Base-by-base conservation (phyloP, 2,888 invertebrate species). In the Idaea straminata region DNA sequence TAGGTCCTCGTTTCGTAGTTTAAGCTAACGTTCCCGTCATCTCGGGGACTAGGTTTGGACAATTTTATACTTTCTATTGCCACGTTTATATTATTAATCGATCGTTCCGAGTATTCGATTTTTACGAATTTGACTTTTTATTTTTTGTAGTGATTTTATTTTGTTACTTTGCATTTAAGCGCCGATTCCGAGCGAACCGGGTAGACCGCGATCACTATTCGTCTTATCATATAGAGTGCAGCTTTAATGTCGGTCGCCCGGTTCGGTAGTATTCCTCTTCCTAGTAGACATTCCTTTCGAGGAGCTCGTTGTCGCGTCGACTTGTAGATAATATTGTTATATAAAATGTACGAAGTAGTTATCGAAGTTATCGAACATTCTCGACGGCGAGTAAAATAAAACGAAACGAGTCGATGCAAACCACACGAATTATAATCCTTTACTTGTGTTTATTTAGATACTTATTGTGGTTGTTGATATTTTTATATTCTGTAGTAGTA, bases 151-250 rank as follows among this genome's bases (percentile, higher is more conserved):
- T 73, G 68, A 77, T 80, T 82, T 80, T 80, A 74, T 69, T 69
- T 77, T 80, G 75, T 75, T 81, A 79, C 78, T 79, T 76, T 83
- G 91, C 91, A 89, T 91, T 91, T 91, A 89, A 79, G 75, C 79
- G 81, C 79, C 81, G 65, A 65, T 36, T 36, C 36, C 36, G 36
- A 64, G 34, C 64, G 66, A 63, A 69, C 63, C 65, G 59, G 38
- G 61, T 67, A 66, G 70, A 68, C 61, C 67, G 66, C 68, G 62
- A 63, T 62, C 36, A 66, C 71, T 73, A 72, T 64, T 71, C 65
- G 68, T 66, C 68, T 61, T 62, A 25, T 25, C 25, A 25, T 25
- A 64, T 62, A 66, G 62, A 68, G 64, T 64, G 68, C 67, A 73
- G 73, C 73, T 73, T 73, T 73, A 73, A 72, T 61, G 59, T 59